A percentile compares a stretch with the other conserved stretches of the same genome.
phyloP scores from a whole-genome alignment of 2,113 vertebrate species.

The Platysteira castanea region DNA sequence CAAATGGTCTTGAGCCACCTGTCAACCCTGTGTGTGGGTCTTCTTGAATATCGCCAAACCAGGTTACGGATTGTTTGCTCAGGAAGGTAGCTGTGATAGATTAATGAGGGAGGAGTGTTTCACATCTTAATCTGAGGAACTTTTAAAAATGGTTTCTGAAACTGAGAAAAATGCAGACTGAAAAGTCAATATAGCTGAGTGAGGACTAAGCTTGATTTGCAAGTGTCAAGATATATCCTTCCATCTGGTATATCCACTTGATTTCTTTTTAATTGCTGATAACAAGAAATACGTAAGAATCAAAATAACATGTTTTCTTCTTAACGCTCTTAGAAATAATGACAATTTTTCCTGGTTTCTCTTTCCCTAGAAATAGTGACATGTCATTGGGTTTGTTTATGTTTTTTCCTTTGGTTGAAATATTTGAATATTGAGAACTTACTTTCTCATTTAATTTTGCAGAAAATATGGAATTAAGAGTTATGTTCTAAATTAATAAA shows the following conservation, averaged over 20 bases:
- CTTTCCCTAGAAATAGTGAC: background rate
- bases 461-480: background rate
- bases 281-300: background rate
- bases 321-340: accelerated
- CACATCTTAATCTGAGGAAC: background rate
- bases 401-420: background rate
- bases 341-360: background rate
- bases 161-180: background rate
- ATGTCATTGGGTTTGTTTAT: background rate
- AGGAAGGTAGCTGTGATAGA: background rate
- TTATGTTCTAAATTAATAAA: background rate
- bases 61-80: background rate
- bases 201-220: background rate
- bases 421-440: background rate
- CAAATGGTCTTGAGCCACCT: background rate
- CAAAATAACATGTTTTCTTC: background rate
- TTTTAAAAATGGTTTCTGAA: background rate
- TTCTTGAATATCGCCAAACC: background rate
- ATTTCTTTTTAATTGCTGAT: background rate
- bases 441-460: background rate
- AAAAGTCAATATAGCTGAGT: background rate
- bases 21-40: background rate
- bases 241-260: background rate
- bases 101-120: background rate
- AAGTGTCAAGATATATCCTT: background rate